Evolutionary conservation across 2,797 vertebrate species (phyloP), one percentile per base, ranked within the genome.

Genomic region (Cuniculus paca): DNA sequence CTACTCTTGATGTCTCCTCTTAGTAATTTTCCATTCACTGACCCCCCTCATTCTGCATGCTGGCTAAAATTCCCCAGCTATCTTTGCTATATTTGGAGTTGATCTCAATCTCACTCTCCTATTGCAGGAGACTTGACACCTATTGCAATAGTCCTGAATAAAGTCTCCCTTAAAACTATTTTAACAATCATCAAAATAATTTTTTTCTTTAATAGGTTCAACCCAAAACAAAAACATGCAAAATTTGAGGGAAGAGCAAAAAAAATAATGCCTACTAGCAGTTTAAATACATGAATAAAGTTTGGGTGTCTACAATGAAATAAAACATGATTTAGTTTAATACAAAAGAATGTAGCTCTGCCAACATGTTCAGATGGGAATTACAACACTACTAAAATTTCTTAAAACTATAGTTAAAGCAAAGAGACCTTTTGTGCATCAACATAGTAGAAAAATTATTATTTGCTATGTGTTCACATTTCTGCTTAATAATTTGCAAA

Each of bases 161-260:
- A 88, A 91, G 36, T 88, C 77, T 88, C 74, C 70, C 31, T 72
- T 77, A 78, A 78, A 78, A 63, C 7, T 82, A 88, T 61, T 90
- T 92, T 86, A 91, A 60, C 52, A 92, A 94, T 36, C 83, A 82
- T 86, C 20, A 86, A 74, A 95, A 90, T 78, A 63, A n/a, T 14
- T 48, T 81, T 89, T 94, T 95, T 74, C 78, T 89, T 96, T 58
- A 91, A 58, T 19, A 74, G 20, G 12, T 13, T 93, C 74, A n/a
- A 63, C 19, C 36, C 80, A n/a, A 68, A 91, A 95, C 19, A 95
- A 95, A 96, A 96, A 60, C 22, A 86, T 36, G 78, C 24, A 97
- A 92, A 93, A 88, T 61, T 22, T 79, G 39, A 79, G 48, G 14
- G 11, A 83, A 10, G 10, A 81, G 22, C 16, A 83, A 93, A 87